phyloP scores from a whole-genome alignment of 2,888 invertebrate species.

The Phania funesta region DNA sequence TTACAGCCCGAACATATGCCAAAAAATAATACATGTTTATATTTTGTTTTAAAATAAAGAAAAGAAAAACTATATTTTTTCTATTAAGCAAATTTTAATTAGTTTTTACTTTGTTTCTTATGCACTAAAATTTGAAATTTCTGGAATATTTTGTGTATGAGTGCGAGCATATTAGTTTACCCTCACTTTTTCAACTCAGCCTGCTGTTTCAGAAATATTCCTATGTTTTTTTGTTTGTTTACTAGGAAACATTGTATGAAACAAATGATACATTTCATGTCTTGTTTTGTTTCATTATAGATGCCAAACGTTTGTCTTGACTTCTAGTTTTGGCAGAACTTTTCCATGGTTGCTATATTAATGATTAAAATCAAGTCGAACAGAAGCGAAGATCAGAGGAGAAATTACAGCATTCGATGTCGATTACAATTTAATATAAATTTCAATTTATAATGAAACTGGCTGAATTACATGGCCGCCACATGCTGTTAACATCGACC shows the following conservation, averaged over 20 bases:
- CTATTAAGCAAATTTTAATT: constrained; percentile 14
- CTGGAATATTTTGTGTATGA: background rate
- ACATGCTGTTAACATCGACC: too few relatives aligned
- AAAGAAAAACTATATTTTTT: background rate
- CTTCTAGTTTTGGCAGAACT: constrained; percentile 6
- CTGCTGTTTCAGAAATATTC: background rate
- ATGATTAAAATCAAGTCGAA: too few relatives aligned
- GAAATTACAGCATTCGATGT: too few relatives aligned
- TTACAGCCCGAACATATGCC: background rate
- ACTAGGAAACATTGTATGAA: background rate
- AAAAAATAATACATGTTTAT: background rate
- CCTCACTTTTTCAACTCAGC: background rate
- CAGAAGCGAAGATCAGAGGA: too few relatives aligned
- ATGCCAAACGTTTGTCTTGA: constrained; percentile 34
- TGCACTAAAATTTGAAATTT: constrained; percentile 1
- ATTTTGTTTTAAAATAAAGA: background rate
- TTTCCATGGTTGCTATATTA: too few relatives aligned
- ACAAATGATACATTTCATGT: constrained; percentile 48
- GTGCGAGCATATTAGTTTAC: constrained; percentile 28
- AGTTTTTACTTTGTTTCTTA: background rate
- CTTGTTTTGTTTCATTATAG: constrained; percentile 49
- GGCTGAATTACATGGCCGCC: too few relatives aligned
- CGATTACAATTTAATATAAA: too few relatives aligned
- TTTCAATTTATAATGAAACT: too few relatives aligned
- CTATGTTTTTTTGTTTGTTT: constrained; percentile 1